Conservation (phyloP, 2,113 vertebrate species). For the Gasterosteus aculeatus region DNA sequence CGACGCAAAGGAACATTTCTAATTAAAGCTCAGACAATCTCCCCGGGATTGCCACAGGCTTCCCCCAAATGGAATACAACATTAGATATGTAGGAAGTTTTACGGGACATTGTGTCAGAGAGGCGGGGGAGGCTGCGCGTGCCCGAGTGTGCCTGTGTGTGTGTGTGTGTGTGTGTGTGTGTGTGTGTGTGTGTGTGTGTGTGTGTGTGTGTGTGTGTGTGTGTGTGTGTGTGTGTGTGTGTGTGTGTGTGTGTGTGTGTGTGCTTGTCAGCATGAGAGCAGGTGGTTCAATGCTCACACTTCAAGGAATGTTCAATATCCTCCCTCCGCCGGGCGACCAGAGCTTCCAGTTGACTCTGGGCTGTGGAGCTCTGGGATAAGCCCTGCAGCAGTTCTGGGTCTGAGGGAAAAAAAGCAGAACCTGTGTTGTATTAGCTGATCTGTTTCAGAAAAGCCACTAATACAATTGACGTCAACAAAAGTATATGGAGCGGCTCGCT, state of each 20-base stretch:
- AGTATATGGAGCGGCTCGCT: not conserved
- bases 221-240: slow-evolving; percentile 6
- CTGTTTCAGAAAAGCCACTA: not conserved
- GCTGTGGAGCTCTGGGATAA: slow-evolving; percentile 84
- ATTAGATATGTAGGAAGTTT: slow-evolving; percentile 63
- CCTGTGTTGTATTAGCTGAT: slow-evolving; percentile 15
- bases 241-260: slow-evolving; percentile 9
- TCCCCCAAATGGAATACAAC: slow-evolving; percentile 52
- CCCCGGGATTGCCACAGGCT: slow-evolving; percentile 40
- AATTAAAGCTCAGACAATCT: slow-evolving; percentile 67
- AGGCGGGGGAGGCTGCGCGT: slow-evolving; percentile 17
- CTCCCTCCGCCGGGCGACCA: slow-evolving; percentile 83
- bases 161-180: slow-evolving; percentile 13
- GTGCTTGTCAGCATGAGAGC: slow-evolving; percentile 9
- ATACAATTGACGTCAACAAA: not conserved
- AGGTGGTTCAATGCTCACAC: slow-evolving; percentile 81
- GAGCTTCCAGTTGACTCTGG: slow-evolving; percentile 82
- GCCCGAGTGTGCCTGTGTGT: slow-evolving; percentile 7
- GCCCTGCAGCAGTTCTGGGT: slow-evolving; percentile 86
- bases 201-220: slow-evolving; percentile 14
- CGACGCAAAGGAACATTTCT: slow-evolving; percentile 43
- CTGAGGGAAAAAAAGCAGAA: slow-evolving; percentile 70
- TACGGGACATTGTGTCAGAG: slow-evolving; percentile 46
- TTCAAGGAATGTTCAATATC: slow-evolving; percentile 86
- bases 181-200: slow-evolving; percentile 13